These are phyloP conservation scores for Leptinotarsa texana DNA, from an alignment of 1,140 invertebrate genomes.

Conservation along the genomic window DNA sequence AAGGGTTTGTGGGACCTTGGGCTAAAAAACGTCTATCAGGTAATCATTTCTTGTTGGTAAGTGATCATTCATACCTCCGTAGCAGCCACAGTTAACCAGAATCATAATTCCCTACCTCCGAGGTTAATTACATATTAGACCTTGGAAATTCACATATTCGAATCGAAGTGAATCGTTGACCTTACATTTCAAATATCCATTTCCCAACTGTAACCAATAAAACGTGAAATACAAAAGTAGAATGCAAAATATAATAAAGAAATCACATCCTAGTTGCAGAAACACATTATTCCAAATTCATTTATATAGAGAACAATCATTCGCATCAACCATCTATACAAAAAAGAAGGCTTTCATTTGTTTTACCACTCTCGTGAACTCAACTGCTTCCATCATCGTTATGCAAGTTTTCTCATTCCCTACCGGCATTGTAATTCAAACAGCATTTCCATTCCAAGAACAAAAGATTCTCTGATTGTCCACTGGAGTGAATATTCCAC, in stretches of 20 bases:
- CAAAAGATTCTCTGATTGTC: background rate
- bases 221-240: background rate
- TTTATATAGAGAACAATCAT: background rate
- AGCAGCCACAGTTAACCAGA: no score
- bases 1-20: no score
- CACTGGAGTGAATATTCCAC: background rate
- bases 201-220: background rate
- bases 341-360: background rate
- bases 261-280: no score
- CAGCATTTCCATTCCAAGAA: slow-evolving; percentile 5
- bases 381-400: background rate
- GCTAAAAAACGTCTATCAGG: no score
- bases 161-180: background rate
- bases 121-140: no score
- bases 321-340: background rate
- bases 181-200: background rate
- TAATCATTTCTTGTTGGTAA: no score
- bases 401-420: background rate
- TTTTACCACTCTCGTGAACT: background rate
- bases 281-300: background rate
- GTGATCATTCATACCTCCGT: no score
- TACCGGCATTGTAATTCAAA: background rate
- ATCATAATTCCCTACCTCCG: no score
- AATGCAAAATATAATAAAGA: background rate
- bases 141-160: no score